Evolutionary conservation across 2,888 invertebrate genomes (phyloP), one percentile per base, ranked within the genome.

Genomic region (Tupiocoris notatus): DNA sequence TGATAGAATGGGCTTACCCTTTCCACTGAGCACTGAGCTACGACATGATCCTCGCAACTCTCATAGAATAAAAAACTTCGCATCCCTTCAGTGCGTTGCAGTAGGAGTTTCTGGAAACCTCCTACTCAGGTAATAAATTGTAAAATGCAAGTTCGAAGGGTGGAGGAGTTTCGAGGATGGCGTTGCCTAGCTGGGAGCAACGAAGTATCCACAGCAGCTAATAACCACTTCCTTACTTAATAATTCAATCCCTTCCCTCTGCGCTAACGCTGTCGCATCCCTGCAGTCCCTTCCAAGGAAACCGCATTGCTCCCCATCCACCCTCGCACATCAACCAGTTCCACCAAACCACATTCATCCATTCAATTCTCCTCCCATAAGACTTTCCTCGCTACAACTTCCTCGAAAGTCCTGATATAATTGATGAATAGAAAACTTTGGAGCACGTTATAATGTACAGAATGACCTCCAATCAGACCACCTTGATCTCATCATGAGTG

Each of bases 221-320:
- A 57, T 67, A 67, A 57, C 67, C 67, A 57, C 67, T 67, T 67
- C 67, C 67, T 56, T 23, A 67, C 67, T 67, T 22, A 67, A 67
- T 67, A 54, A 67, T 67, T 67, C 57, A 67, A 57, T 21, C 67
- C 57, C 12, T 12, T 56, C n/a, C 67, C 57, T 12, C 56, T 12
- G 56, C 67, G 67, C 57, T 54, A 67, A 67, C 67, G 21, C 7
- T 56, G 67, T 67, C 67, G 56, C 67, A 67, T 57, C 67, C 67
- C 67, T 39, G 3, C 67, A 39, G 21, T 57, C 67, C 67, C 67
- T 39, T 9, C 67, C 67, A 57, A 57, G 57, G 22, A 67, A 67
- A 67, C 67, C 67, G 67, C 67, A 67, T 17, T 21, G 56, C 57
- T 2, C 20, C 9, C 2, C 39, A 7, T 2, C 18, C 65, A 20